Percentiles rank a stretch among this genome's conserved stretches.
Conservation (phyloP, 2,888 invertebrate genomes). For the Ametastegia equiseti region DNA sequence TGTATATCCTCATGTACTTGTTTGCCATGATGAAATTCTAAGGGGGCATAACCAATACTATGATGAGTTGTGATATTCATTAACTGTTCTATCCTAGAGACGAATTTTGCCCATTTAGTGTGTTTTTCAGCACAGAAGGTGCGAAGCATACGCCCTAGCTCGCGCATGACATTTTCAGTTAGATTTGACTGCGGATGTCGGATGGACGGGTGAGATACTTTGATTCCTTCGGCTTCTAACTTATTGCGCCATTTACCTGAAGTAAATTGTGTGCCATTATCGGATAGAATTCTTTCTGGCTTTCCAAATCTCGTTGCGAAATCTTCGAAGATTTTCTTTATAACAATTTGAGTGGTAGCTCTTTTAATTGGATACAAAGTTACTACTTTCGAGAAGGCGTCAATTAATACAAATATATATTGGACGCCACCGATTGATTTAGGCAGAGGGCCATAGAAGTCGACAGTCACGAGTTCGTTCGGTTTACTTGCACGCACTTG, state of each 20-base stretch:
- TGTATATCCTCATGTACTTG: background rate
- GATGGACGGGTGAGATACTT: background rate
- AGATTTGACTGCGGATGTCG: constrained; percentile 55
- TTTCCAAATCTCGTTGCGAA: background rate
- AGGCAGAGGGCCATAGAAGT: constrained; percentile 23
- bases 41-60: background rate
- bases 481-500: background rate
- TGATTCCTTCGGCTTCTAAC: constrained; percentile 1
- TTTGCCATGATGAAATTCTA: constrained; percentile 11
- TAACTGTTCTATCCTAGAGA: background rate
- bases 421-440: constrained; percentile 46
- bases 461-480: background rate
- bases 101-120: background rate
- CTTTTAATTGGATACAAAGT: constrained; percentile 56
- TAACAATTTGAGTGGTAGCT: constrained; percentile 51
- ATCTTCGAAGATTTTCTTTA: constrained; percentile 12
- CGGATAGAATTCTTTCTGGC: constrained; percentile 49
- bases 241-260: constrained; percentile 51
- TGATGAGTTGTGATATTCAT: constrained; percentile 26
- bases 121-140: background rate
- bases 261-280: constrained; percentile 56
- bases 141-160: constrained; percentile 19
- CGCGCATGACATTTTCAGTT: constrained; percentile 54
- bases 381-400: constrained; percentile 57
- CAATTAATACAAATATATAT: constrained; percentile 58